Evolutionary conservation across 2,888 invertebrate species (phyloP), one percentile per base, ranked within the genome.

Genomic region (Nasonovia ribisnigri): DNA sequence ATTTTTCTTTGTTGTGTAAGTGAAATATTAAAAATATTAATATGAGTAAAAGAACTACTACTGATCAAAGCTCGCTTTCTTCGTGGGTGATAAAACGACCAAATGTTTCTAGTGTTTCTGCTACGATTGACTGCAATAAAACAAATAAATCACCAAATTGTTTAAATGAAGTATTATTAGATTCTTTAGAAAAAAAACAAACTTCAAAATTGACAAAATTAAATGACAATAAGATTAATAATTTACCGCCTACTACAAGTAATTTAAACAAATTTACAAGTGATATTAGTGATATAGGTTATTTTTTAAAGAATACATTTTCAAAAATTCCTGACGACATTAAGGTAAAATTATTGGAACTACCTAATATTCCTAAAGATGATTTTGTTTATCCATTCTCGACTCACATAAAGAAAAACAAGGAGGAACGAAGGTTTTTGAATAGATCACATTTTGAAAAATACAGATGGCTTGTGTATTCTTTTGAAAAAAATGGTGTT

Each of bases 261-360:
- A 43, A 84, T 84, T 84, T 84, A 43, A 84, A 84, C 43, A 24
- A 84, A 84, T 84, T 84, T 84, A 43, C 84, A 43, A 84, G 43
- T 84, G 84, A 84, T 84, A 84, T 67, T 67, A 67, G n/a, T 67
- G 67, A 67, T 67, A 26, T 84, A 84, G 84, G 84, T 84, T 84
- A 43, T 84, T 84, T 84, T 84, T 84, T 84, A 84, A 84, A 84
- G 84, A 84, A 43, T 84, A 43, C 16, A 84, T 84, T 84, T 43
- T 24, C 84, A 84, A 84, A 84, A 43, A 84, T 84, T 84, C 84
- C 84, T 84, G 84, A 84, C 43, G 42, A 84, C 43, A 84, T 84
- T 43, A 84, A 43, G 84, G 84, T 84, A 43, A 84, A 84, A 84
- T 84, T 84, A 84, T 84, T 84, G 84, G 84, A 84, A 84, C 84